Base-by-base conservation (phyloP, 2,888 invertebrate species). In the Polietes domitor region DNA sequence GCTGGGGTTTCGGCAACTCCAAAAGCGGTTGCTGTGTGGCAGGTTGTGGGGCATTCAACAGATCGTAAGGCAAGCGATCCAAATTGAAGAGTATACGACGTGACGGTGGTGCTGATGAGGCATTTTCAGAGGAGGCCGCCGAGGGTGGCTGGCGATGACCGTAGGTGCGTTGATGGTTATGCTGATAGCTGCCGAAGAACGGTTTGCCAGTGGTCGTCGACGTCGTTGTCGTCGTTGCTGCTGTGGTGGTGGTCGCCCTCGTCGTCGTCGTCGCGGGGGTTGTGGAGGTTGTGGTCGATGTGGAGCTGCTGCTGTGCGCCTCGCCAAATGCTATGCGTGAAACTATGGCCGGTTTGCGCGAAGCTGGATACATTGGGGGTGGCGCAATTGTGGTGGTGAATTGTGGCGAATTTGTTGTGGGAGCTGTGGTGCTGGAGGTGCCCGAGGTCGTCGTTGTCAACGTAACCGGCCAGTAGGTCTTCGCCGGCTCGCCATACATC, bases 401-500 rank as follows among this genome's bases (percentile, higher is more conserved):
- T 53, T 50, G 21, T 7, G 82, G 26, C n/a, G 32, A 19, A 15
- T 65, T 61, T 10, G 82, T 83, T 53, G 85, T 82, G 6, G 28
- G 15, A 1, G 81, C 77, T n/a, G 63, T 80, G 9, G 85, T 65
- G 26, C 75, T 83, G 41, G 86, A 83, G 26, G 87, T 85, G 17
- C 87, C 82, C 19, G 86, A 86, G 26, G 87, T 86, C 76, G 86
- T 86, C 19, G 83, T 84, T 37, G 75, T 65, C 73, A 86, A 77
- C 55, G 87, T 79, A 72, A 87, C 76, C 81, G 90, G 90, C 94
- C 94, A 93, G 88, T 94, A 94, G 10, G 93, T 89, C 86, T 93
- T 93, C 0, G 93, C 92, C 0, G 93, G 93, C 80, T 93, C 93
- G 0, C 93, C 89, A 87, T 94, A 94, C 0, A 93, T 90, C 86